Percentiles rank a stretch among this genome's conserved stretches.
These are phyloP conservation scores for Lutjanus erythropterus DNA, from an alignment of 2,113 vertebrate species.

Conservation along the genomic window DNA sequence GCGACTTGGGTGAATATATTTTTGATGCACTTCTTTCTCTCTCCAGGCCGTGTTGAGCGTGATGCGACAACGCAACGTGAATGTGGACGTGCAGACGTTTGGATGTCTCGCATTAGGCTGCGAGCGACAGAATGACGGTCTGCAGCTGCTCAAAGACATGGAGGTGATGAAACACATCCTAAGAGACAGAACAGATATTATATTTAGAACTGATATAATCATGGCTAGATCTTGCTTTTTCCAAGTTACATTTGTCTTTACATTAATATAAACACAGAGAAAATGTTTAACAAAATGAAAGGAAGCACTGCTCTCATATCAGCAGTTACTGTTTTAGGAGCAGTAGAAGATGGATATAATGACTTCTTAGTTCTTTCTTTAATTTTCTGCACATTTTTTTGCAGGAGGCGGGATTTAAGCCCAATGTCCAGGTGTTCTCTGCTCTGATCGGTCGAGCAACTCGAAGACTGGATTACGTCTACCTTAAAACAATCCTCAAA, in stretches of 20 bases:
- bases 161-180: conserved; percentile 82
- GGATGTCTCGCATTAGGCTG: conserved; percentile 92
- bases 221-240: too few species aligned
- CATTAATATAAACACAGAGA: neutral
- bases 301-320: neutral
- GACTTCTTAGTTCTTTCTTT: neutral
- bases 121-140: conserved; percentile 81
- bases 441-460: conserved; percentile 89
- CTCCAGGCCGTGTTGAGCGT: conserved; percentile 86
- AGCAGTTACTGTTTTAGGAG: neutral
- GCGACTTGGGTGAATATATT: neutral
- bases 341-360: neutral
- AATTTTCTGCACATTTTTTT: neutral
- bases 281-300: neutral
- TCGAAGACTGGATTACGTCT: conserved; percentile 89
- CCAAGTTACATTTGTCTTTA: neutral
- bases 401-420: conserved; percentile 88
- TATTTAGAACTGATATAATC: neutral
- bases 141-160: conserved; percentile 92
- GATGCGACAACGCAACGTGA: conserved; percentile 85
- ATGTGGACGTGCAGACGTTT: conserved; percentile 88
- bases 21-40: neutral
- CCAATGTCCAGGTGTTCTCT: conserved; percentile 92
- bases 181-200: neutral
- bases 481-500: conserved; percentile 89